Evolutionary conservation across 2,888 invertebrate species (phyloP).

Genomic region (Criorhina ranunculi): DNA sequence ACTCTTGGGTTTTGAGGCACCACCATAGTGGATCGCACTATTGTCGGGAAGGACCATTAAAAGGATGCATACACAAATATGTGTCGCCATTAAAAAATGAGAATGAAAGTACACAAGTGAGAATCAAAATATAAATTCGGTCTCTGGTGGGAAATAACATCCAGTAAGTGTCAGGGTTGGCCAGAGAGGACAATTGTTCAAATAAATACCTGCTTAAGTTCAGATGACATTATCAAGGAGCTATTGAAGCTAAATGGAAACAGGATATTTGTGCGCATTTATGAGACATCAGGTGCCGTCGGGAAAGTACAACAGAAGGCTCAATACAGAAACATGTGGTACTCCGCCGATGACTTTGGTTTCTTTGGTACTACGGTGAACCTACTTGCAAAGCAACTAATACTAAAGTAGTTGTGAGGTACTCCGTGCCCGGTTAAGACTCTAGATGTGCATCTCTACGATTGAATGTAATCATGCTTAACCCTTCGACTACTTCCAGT

Average conservation of each 20-base stretch:
- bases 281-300: too few species aligned
- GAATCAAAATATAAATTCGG: constrained; percentile 23
- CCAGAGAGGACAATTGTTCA: neutral
- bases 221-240: neutral
- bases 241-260: neutral
- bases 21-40: constrained; percentile 14
- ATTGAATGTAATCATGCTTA: too few species aligned
- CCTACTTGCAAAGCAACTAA: too few species aligned
- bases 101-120: neutral
- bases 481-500: too few species aligned
- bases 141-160: neutral
- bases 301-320: too few species aligned
- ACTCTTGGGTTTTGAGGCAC: constrained; percentile 28
- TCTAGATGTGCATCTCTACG: too few species aligned
- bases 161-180: neutral
- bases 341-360: too few species aligned
- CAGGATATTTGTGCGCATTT: too few species aligned
- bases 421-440: too few species aligned
- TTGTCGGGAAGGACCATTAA: constrained; percentile 22
- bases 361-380: too few species aligned
- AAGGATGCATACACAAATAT: constrained; percentile 1
- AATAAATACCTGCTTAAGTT: constrained; percentile 2
- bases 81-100: constrained; percentile 44
- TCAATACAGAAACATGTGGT: too few species aligned
- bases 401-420: too few species aligned